phyloP scores from a whole-genome alignment of 2,888 invertebrate genomes.

The Epistrophella euchroma region DNA sequence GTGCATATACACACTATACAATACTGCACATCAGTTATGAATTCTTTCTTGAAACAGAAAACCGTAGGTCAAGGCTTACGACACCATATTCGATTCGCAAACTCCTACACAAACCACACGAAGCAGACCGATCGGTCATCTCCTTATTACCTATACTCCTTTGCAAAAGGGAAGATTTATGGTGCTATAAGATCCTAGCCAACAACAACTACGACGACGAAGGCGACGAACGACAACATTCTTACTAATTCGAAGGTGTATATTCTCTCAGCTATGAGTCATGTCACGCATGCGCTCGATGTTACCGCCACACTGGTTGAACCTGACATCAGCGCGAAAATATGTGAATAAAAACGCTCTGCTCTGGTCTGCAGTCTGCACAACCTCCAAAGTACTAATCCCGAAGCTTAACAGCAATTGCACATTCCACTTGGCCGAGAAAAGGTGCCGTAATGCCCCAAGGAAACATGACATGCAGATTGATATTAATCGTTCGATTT shows the following conservation, averaged over 20 bases:
- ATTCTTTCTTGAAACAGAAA: slow-evolving; percentile 30
- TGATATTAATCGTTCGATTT: slow-evolving; percentile 68
- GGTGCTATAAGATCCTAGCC: slow-evolving; percentile 13
- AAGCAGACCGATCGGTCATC: slow-evolving; percentile 58
- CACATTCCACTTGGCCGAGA: slow-evolving; percentile 56
- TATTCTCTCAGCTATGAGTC: slow-evolving; percentile 44
- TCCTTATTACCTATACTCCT: slow-evolving; percentile 36
- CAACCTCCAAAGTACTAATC: slow-evolving; percentile 21
- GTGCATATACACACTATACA: slow-evolving; percentile 10
- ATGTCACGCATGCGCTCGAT: slow-evolving; percentile 46
- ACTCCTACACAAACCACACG: slow-evolving; percentile 26
- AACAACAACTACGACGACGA: not conserved
- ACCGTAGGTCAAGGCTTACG: slow-evolving; percentile 69
- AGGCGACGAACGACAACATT: slow-evolving; percentile 3
- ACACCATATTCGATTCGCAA: slow-evolving; percentile 12
- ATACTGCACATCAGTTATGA: not conserved
- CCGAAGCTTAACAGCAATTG: slow-evolving; percentile 42
- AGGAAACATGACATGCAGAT: slow-evolving; percentile 68
- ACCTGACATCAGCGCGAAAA: slow-evolving; percentile 69
- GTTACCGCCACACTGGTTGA: slow-evolving; percentile 11
- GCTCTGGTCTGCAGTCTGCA: too few species aligned
- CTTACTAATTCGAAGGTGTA: slow-evolving; percentile 20
- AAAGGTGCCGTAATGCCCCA: slow-evolving; percentile 69
- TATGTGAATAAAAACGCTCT: slow-evolving; percentile 57
- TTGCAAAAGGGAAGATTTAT: slow-evolving; percentile 42